Base-by-base conservation (phyloP, 2,113 vertebrate species). In the Paradoxurus hermaphroditus region DNA sequence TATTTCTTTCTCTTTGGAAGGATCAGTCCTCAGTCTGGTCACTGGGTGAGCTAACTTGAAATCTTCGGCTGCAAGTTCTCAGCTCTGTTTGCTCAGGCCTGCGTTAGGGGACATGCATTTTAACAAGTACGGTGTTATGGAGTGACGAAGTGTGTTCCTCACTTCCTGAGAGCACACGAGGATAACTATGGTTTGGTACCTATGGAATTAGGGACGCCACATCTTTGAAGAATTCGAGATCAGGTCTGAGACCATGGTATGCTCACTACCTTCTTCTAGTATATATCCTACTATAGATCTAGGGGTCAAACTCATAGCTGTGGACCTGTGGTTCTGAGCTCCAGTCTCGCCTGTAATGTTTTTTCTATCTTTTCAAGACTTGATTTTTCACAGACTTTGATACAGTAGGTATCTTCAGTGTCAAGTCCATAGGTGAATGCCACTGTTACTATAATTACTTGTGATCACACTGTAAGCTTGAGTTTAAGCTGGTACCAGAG, bases 291-390 rank as follows among this genome's bases (percentile, higher is more conserved):
- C 46, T 36, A 18, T 34, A 3, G 68, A 21, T 36, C 95, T 96
- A 97, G 96, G 96, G 85, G 82, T 96, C 95, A 97, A 97, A 96
- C 85, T 94, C 97, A 87, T 97, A 97, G 98, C 97, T 97, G 90
- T 98, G 98, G 98, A 98, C 97, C 98, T 98, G 98, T 98, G 98
- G 98, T 98, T 99, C 97, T 94, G 98, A 98, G 98, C 98, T 98
- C 98, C 98, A 98, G 98, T 98, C 97, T 98, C 97, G 98, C 97
- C 98, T 98, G 98, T 98, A 97, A 98, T 98, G 90, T 96, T 98
- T 97, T 97, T 78, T 97, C 96, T 90, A 97, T 98, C 97, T 95
- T 98, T 96, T 98, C 62, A 97, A 98, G 98, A 98, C 98, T 98
- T 99, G 98, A 98, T 98, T 99, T 97, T 98, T 98, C 21, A 59